Conservation (phyloP, 2,113 vertebrate genomes). For the Mustela nigripes region DNA sequence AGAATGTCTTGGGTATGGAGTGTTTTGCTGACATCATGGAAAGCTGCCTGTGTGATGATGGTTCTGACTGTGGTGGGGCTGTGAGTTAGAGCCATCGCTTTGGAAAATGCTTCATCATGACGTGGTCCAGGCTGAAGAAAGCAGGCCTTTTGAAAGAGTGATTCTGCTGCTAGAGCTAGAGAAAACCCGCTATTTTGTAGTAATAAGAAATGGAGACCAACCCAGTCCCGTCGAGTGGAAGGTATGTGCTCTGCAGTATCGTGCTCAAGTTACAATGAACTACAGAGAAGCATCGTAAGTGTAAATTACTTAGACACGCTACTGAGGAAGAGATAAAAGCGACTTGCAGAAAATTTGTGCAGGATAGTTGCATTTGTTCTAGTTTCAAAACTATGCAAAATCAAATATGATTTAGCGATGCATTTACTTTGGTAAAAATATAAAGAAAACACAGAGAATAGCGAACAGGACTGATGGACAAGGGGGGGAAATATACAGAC, state of each 20-base stretch:
- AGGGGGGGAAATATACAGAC: neutral
- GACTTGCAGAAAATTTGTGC: neutral
- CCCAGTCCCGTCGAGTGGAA: neutral
- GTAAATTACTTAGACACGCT: neutral
- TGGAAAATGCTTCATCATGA: neutral
- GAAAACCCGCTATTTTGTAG: neutral
- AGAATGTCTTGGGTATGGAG: neutral
- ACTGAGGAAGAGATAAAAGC: neutral
- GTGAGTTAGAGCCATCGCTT: neutral
- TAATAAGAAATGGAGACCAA: neutral
- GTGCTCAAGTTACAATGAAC: neutral
- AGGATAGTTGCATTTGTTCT: neutral
- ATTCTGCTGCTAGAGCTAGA: neutral
- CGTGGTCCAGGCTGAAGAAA: neutral
- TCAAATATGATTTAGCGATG: neutral
- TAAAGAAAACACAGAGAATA: neutral
- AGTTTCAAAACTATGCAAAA: neutral
- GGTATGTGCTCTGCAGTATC: neutral
- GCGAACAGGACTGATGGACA: no score
- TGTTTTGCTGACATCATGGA: neutral
- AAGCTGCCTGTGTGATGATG: neutral
- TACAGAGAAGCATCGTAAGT: no score
- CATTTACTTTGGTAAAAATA: neutral
- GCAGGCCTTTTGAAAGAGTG: neutral
- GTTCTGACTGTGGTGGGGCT: neutral